Percentiles rank a stretch among this genome's conserved stretches.
Conservation (phyloP, 2,797 vertebrate species). For the Danio tinwini region DNA sequence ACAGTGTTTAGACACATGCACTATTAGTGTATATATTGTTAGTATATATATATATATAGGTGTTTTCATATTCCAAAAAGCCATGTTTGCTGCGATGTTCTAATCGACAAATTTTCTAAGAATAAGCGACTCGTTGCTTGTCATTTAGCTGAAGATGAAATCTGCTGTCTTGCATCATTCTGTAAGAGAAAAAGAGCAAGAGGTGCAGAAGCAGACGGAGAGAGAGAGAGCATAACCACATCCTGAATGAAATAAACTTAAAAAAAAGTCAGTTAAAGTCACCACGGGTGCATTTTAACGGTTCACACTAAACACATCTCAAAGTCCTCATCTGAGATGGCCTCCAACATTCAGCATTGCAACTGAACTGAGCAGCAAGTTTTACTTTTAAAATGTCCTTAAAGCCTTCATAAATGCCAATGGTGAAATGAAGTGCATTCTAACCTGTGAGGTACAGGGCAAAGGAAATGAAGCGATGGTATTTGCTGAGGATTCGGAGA, state of each 20-base stretch:
- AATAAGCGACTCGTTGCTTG: no score
- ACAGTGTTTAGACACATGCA: no score
- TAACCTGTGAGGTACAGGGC: slow-evolving; percentile 93
- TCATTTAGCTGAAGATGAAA: neutral
- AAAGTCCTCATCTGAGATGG: neutral
- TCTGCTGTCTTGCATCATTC: slow-evolving; percentile 7
- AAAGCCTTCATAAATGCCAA: neutral
- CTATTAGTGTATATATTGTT: no score
- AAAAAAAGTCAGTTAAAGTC: neutral
- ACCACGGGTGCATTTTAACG: neutral
- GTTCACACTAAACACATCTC: neutral
- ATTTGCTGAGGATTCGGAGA: slow-evolving; percentile 96
- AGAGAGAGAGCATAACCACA: slow-evolving; percentile 25
- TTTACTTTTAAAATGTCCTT: neutral
- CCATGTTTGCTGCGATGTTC: neutral
- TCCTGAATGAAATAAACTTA: slow-evolving; percentile 10
- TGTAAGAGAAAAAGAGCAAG: slow-evolving; percentile 18
- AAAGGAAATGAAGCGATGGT: slow-evolving; percentile 98
- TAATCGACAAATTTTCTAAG: neutral
- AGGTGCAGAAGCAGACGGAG: neutral
- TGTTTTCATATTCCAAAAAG: no score
- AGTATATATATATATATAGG: no score
- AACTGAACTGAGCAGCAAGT: neutral
- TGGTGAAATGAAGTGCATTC: neutral
- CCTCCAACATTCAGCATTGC: neutral